Evolutionary conservation across 2,888 invertebrate genomes (phyloP), one percentile per base, ranked within the genome.

Genomic region (Thalpophila matura): DNA sequence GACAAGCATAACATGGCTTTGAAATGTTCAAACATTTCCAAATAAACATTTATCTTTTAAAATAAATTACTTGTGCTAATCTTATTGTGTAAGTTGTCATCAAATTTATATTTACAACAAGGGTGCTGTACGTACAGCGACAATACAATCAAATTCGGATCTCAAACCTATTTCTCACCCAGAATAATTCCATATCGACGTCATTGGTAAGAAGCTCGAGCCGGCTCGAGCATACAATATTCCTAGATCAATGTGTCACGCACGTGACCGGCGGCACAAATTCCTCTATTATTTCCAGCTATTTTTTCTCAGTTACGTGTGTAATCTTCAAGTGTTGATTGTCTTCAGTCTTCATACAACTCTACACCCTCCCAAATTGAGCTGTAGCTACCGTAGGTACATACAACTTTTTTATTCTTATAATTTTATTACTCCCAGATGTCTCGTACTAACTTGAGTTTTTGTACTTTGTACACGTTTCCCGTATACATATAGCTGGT

Each of bases 301-400:
- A 87, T 86, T 87, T 83, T 85, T 86, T 81, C 80, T 76, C 79
- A 61, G 82, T 87, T 86, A 88, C 88, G 86, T 86, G 86, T 85
- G 86, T 88, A 87, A 88, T 88, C 84, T 84, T 58, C 76, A 58
- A 77, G 74, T 74, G 83, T 64, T 84, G 86, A 87, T 88, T 85
- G 85, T 86, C 82, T 82, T 57, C 46, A 62, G 50, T 71, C 27
- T 47, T 40, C 43, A 37, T 40, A 80, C 77, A 74, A 66, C 63
- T 40, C 54, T 22, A 50, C 60, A 35, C 26, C 47, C 33, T 33
- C 27, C 33, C 55, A 31, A 47, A 80, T 64, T 68, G 61, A 71
- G 73, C 57, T 49, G 72, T 50, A 55, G 31, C 24, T 22, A 10
- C 24, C 38, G n/a, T n/a, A n/a, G n/a, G n/a, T 38, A 53, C 51